These are phyloP conservation scores for Alethe diademata DNA, from an alignment of 2,113 vertebrate genomes.

Conservation along the genomic window DNA sequence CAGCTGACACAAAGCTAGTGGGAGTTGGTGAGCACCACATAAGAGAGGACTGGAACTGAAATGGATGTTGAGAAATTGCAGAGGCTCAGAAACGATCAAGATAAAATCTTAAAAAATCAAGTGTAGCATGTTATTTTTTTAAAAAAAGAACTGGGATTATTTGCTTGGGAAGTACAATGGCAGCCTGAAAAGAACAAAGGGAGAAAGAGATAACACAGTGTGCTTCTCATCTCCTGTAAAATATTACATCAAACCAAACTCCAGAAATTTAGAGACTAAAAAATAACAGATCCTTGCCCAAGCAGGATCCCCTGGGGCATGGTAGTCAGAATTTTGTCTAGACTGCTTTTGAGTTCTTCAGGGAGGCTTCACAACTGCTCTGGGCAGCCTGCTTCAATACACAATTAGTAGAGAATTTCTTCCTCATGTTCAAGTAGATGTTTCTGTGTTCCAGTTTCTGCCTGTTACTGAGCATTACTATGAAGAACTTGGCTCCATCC, in stretches of 20 bases:
- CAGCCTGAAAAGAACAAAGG: neutral
- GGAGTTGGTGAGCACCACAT: neutral
- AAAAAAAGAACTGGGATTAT: neutral
- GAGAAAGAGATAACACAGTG: neutral
- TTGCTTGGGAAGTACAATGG: neutral
- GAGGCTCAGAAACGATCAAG: neutral
- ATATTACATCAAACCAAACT: neutral
- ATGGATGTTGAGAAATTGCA: neutral
- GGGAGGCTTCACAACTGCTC: neutral
- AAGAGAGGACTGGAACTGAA: neutral
- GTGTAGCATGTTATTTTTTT: neutral
- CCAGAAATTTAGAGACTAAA: neutral
- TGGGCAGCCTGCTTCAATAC: neutral
- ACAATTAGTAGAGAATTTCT: neutral
- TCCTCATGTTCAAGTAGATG: neutral
- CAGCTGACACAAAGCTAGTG: neutral
- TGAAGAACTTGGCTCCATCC: neutral
- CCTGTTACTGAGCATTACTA: neutral
- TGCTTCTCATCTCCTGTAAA: neutral
- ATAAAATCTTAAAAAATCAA: neutral
- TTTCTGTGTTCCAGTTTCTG: neutral
- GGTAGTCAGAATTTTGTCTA: neutral
- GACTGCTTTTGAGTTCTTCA: neutral
- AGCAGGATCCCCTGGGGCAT: neutral
- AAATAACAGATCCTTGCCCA: neutral